These are phyloP conservation scores for Nerophis lumbriciformis DNA, from an alignment of 2,113 vertebrate species.

Conservation along the genomic window DNA sequence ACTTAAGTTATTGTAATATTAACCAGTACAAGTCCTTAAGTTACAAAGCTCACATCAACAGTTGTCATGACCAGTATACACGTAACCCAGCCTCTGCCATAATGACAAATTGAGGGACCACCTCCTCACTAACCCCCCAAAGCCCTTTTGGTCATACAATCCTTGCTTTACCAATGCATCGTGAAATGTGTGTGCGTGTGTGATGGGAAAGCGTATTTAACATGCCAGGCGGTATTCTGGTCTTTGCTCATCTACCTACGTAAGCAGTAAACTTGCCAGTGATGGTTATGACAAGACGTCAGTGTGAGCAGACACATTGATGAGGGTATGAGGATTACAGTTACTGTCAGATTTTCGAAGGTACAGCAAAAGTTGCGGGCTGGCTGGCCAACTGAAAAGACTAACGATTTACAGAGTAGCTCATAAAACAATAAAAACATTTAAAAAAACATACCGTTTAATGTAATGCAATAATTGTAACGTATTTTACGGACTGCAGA, in stretches of 20 bases:
- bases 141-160: conserved; percentile 8
- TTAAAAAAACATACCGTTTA: no score
- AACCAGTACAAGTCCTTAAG: conserved; percentile 8
- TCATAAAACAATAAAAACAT: not conserved
- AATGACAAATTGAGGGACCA: not conserved
- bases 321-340: conserved; percentile 37
- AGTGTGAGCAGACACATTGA: conserved; percentile 33
- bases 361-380: conserved; percentile 20
- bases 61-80: conserved; percentile 12
- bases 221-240: conserved; percentile 48
- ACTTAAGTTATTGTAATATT: no score
- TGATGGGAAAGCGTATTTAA: conserved; percentile 52
- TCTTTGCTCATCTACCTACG: conserved; percentile 48
- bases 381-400: conserved; percentile 44
- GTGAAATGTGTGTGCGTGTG: not conserved
- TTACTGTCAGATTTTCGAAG: conserved; percentile 44
- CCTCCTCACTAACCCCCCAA: not conserved
- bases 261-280: conserved; percentile 46
- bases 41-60: conserved; percentile 21
- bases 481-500: no score
- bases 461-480: no score
- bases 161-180: conserved; percentile 17
- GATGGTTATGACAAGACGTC: conserved; percentile 63
- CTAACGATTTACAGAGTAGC: conserved; percentile 48
- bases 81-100: conserved; percentile 1